Conservation (phyloP, 2,113 vertebrate genomes). For the Cynocephalus volans region DNA sequence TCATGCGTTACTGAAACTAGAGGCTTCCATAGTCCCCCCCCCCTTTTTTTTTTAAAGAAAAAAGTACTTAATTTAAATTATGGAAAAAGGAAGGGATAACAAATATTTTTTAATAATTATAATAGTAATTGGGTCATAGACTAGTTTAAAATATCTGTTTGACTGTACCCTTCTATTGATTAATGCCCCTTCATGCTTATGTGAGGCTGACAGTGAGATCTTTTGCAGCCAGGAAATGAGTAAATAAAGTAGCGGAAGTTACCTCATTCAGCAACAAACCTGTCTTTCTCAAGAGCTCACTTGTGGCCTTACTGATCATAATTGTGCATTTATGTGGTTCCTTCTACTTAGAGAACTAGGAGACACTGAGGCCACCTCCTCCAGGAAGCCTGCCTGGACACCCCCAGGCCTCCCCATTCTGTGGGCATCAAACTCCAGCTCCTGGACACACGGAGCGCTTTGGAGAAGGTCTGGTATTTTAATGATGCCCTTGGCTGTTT, state of each 20-base stretch:
- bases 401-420: neutral
- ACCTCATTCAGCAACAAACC: neutral
- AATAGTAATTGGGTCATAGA: conserved; percentile 26
- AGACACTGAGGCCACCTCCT: neutral
- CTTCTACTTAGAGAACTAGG: neutral
- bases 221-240: neutral
- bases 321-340: neutral
- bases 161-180: neutral
- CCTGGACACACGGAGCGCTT: neutral
- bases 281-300: neutral
- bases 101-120: conserved; percentile 59
- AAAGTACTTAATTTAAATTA: conserved; percentile 67
- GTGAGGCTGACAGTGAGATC: neutral
- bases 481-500: too few relatives aligned
- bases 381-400: neutral
- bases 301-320: too few relatives aligned
- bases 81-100: conserved; percentile 53
- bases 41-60: neutral
- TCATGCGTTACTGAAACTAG: conserved; percentile 65
- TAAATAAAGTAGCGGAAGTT: accelerated
- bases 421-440: neutral
- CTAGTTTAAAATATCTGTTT: conserved; percentile 57
- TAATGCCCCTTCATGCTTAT: conserved; percentile 41
- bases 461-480: neutral
- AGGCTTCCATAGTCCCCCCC: conserved; percentile 40